These are phyloP conservation scores for Enteromius treurensis DNA, from an alignment of 2,797 vertebrate species.

Conservation along the genomic window DNA sequence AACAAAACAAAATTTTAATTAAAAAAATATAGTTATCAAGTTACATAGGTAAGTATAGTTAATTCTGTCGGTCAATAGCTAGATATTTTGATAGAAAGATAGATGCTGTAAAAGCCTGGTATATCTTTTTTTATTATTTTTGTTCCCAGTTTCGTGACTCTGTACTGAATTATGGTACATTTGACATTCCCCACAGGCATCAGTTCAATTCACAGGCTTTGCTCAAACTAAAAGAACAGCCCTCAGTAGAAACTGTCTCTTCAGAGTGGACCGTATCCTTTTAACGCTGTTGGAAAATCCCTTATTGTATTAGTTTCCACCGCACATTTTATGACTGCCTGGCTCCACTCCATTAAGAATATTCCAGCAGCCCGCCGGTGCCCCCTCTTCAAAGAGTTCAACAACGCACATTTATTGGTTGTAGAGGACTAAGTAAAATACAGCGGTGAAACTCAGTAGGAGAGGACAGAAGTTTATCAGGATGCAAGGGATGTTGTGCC, in stretches of 20 bases:
- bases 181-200: background rate
- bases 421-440: slow-evolving; percentile 8
- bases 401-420: slow-evolving; percentile 47
- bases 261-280: slow-evolving; percentile 13
- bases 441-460: background rate
- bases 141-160: background rate
- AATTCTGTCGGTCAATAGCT: background rate
- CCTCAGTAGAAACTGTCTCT: slow-evolving; percentile 3
- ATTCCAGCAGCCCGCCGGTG: slow-evolving; percentile 47
- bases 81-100: background rate
- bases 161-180: background rate
- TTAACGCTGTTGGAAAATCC: background rate
- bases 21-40: no score
- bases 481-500: slow-evolving; percentile 43
- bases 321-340: slow-evolving; percentile 68
- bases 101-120: background rate
- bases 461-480: slow-evolving; percentile 38
- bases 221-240: slow-evolving; percentile 15
- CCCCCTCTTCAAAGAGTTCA: slow-evolving; percentile 18
- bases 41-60: no score
- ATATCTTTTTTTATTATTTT: background rate
- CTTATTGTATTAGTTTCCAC: slow-evolving; percentile 36
- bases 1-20: no score
- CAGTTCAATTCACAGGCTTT: slow-evolving; percentile 7
- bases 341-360: slow-evolving; percentile 77